Evolutionary conservation across 2,113 vertebrate genomes (phyloP).

Genomic region (Pollachius pollachius): DNA sequence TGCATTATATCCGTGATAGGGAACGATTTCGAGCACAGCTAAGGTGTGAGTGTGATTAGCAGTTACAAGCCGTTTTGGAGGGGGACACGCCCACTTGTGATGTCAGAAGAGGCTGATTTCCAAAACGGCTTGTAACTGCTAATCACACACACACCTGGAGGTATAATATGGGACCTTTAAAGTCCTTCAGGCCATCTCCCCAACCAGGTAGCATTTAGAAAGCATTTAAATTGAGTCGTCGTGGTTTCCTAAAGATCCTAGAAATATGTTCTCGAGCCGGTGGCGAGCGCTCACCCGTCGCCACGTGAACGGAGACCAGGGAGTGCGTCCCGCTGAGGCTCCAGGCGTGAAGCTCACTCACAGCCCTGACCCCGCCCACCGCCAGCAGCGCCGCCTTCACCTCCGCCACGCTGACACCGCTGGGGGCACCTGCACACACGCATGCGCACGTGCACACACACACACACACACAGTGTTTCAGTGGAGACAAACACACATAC

Average conservation of each 20-base stretch:
- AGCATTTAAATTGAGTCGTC: background rate
- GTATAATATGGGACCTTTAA: too few species aligned
- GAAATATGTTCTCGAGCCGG: background rate
- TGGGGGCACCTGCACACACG: constrained; percentile 71
- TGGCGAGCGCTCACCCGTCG: constrained; percentile 68
- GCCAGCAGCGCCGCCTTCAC: constrained; percentile 79
- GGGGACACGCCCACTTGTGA: too few species aligned
- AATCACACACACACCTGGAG: too few species aligned
- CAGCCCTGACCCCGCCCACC: constrained; percentile 73
- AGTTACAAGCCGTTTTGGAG: too few species aligned
- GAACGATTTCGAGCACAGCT: too few species aligned
- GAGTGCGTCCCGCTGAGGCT: constrained; percentile 77
- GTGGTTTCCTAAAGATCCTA: background rate
- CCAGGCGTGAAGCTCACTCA: constrained; percentile 89
- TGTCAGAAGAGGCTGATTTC: too few species aligned
- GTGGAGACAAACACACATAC: too few species aligned
- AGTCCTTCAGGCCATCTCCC: background rate
- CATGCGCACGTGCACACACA: too few species aligned
- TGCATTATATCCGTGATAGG: too few species aligned
- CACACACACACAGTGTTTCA: background rate
- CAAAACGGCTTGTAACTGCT: too few species aligned
- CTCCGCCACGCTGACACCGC: constrained; percentile 65
- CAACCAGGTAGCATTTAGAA: background rate
- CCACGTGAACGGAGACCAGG: constrained; percentile 81
- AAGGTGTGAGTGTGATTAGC: too few species aligned